Evolutionary conservation across 2,797 vertebrate genomes (phyloP).

Genomic region (Anolis apletophallus): DNA sequence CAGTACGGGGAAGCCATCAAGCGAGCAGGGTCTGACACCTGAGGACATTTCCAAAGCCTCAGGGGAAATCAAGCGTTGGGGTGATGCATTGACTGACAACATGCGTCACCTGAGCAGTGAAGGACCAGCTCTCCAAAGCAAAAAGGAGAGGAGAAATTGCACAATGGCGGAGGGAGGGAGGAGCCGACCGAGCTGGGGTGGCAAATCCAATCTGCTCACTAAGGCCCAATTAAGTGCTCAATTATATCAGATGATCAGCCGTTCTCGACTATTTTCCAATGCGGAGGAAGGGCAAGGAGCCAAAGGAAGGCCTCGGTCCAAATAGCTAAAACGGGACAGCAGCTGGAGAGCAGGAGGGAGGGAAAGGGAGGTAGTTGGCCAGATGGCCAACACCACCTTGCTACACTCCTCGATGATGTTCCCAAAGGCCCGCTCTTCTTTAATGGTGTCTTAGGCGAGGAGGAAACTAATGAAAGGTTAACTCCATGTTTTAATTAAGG

Average conservation of each 20-base stretch:
- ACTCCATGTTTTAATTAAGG: not conserved
- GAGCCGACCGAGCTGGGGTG: too few relatives aligned
- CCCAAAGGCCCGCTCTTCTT: not conserved
- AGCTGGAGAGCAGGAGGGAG: not conserved
- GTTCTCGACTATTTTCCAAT: too few relatives aligned
- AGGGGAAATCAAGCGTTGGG: conserved; percentile 5
- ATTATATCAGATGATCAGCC: conserved; percentile 5
- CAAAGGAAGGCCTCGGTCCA: not conserved
- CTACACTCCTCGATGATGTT: rapidly evolving
- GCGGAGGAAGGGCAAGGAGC: too few relatives aligned
- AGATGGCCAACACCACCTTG: not conserved
- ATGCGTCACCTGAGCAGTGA: not conserved
- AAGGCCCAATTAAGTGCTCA: not conserved
- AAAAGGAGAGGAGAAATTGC: not conserved
- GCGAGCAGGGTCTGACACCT: not conserved
- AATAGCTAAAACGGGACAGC: not conserved
- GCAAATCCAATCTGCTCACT: not conserved
- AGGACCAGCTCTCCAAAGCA: too few relatives aligned
- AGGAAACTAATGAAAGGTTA: not conserved
- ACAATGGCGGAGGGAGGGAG: not conserved
- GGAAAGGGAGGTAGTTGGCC: not conserved
- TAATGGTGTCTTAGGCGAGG: not conserved
- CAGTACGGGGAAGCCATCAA: not conserved
- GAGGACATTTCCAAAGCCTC: not conserved
- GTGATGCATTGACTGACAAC: conserved; percentile 21